phyloP scores from a whole-genome alignment of 1,140 invertebrate genomes.

The Papilio glaucus region DNA sequence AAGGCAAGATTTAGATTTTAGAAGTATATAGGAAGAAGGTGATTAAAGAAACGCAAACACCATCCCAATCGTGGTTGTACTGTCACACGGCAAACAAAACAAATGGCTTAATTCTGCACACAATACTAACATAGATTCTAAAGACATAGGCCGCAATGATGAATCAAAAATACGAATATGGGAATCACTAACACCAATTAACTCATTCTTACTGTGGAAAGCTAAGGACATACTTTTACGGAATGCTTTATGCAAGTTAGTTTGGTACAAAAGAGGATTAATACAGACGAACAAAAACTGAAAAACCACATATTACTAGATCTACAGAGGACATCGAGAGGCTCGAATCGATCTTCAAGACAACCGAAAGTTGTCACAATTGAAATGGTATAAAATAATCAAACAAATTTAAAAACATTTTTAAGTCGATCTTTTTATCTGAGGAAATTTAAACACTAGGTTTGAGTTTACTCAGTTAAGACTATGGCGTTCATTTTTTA shows the following conservation, averaged over 20 bases:
- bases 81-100: too few species aligned
- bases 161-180: neutral
- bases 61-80: neutral
- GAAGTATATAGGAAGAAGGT: neutral
- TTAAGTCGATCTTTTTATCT: too few species aligned
- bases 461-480: too few species aligned
- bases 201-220: neutral
- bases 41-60: neutral
- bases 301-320: neutral
- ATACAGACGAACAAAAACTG: too few species aligned
- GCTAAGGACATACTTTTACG: neutral
- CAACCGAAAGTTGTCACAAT: too few species aligned
- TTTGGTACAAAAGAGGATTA: conserved; percentile 2
- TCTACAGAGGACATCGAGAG: neutral
- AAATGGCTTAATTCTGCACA: neutral
- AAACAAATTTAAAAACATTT: too few species aligned
- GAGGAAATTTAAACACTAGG: too few species aligned
- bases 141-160: neutral
- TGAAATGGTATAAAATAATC: too few species aligned
- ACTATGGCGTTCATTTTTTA: too few species aligned
- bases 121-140: neutral
- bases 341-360: too few species aligned
- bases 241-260: neutral
- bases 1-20: too few species aligned
- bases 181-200: neutral